phyloP scores from a whole-genome alignment of 2,888 invertebrate species.

The Drosophila longiperda region DNA sequence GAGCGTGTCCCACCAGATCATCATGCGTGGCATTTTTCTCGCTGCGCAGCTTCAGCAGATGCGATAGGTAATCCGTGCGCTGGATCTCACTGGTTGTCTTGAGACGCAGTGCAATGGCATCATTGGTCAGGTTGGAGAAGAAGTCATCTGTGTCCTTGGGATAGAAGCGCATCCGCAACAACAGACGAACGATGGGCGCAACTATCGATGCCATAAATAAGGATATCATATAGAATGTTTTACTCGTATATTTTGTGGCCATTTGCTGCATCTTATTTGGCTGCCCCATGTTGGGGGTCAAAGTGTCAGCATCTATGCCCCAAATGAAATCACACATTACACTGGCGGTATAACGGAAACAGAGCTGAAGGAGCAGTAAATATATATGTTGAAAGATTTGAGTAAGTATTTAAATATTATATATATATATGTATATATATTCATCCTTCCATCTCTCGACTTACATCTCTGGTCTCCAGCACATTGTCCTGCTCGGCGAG shows the following conservation, averaged over 20 bases:
- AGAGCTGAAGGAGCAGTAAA: slow-evolving; percentile 52
- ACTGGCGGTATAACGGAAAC: slow-evolving; percentile 74
- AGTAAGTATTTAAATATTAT: neutral
- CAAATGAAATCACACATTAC: slow-evolving; percentile 81
- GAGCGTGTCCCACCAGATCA: slow-evolving; percentile 78
- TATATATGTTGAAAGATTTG: neutral
- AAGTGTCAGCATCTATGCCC: slow-evolving; percentile 79
- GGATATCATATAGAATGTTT: slow-evolving; percentile 58
- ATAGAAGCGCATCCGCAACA: slow-evolving; percentile 66
- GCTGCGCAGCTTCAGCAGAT: slow-evolving; percentile 73
- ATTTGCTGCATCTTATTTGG: slow-evolving; percentile 59
- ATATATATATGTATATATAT: neutral
- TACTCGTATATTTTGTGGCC: slow-evolving; percentile 65
- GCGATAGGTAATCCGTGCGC: slow-evolving; percentile 79
- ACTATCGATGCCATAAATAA: slow-evolving; percentile 62
- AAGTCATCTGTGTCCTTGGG: slow-evolving; percentile 87
- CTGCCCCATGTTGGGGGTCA: slow-evolving; percentile 26
- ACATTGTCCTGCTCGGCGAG: slow-evolving; percentile 16
- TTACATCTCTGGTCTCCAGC: slow-evolving; percentile 75
- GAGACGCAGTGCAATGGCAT: slow-evolving; percentile 72
- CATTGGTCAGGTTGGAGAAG: slow-evolving; percentile 71
- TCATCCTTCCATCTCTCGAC: slow-evolving; percentile 14
- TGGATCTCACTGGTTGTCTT: slow-evolving; percentile 42
- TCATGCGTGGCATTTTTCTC: slow-evolving; percentile 72
- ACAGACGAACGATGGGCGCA: slow-evolving; percentile 60